Base-by-base conservation (phyloP, 2,113 vertebrate species). In the Amblyornis subalaris region DNA sequence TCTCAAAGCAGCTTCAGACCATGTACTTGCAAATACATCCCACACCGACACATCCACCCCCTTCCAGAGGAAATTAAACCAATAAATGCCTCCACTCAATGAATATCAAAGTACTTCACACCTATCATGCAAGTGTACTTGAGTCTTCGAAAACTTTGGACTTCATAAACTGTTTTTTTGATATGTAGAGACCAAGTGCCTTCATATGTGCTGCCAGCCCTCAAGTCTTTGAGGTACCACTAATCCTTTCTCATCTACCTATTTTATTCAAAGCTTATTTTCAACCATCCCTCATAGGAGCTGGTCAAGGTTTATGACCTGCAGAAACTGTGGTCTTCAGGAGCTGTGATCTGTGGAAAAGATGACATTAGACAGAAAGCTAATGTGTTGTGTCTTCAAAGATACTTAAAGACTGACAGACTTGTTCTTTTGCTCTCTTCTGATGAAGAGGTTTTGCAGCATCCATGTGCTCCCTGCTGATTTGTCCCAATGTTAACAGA, bases 41-140 rank as follows among this genome's bases (percentile, higher is more conserved):
- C 4, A 12, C 7, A 20, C 33, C 5, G 38, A n/a, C 4, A 38
- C n/a, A 11, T 24, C 7, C 23, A 47, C 3, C 1, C 29, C 21
- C n/a, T 50, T 72, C 9, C 48, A 76, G 35, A 76, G 40, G 17
- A 79, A 88, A 75, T 38, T 7, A 81, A 88, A 35, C 21, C 42
- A 79, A 40, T 38, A 95, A 77, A 79, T 75, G 22, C 7, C 28
- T 67, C 19, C 18, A 55, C 24, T 78, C 33, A 53, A 16, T 33
- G 24, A 70, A 57, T 33, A 40, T 36, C 31, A 22, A 62, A 62
- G 28, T 71, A 54, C 9, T 74, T 92, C 29, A 66, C 66, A 67
- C 6, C 7, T 70, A 62, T 48, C 31, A 26, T 12, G 7, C 26
- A 65, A 73, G 8, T 48, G 17, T 5, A 4, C 47, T 40, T 28